Conservation (phyloP, 1,140 invertebrate genomes). For the Sarcophaga bullata region DNA sequence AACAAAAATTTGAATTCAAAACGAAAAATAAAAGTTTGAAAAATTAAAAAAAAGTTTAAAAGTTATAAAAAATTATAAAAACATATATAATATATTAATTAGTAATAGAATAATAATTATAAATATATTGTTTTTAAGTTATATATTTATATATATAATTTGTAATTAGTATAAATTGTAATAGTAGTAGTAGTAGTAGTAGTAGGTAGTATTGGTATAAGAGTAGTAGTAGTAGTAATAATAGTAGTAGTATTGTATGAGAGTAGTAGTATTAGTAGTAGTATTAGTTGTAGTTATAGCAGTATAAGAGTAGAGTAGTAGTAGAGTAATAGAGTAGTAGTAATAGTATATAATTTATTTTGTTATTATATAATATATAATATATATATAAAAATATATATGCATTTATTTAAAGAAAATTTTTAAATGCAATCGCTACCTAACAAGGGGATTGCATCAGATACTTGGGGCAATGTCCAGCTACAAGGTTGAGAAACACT, state of each 20-base stretch:
- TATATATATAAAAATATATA: constrained; percentile 60
- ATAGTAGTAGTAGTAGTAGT: background rate
- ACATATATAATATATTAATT: constrained; percentile 7
- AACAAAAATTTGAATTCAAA: background rate
- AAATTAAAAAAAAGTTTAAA: background rate
- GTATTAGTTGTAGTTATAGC: constrained; percentile 1
- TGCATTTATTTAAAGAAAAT: constrained; percentile 43
- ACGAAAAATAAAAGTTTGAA: background rate
- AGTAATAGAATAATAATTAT: background rate
- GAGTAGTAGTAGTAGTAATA: constrained; percentile 28
- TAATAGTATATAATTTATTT: constrained; percentile 46
- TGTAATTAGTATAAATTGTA: constrained; percentile 22
- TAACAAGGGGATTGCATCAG: constrained; percentile 94
- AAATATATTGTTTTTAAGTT: constrained; percentile 13
- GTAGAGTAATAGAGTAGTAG: constrained; percentile 38
- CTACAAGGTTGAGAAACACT: constrained; percentile 97
- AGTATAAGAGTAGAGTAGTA: constrained; percentile 27
- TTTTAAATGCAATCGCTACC: constrained; percentile 74
- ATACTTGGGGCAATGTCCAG: constrained; percentile 94
- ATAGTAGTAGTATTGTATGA: constrained; percentile 28
- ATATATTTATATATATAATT: constrained; percentile 18
- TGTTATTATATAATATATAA: constrained; percentile 50
- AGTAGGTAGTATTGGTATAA: constrained; percentile 8
- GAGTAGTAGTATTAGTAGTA: constrained; percentile 27
- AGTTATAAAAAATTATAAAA: background rate